Evolutionary conservation across 2,888 invertebrate genomes (phyloP).

Genomic region (Muschampia plurimacula): DNA sequence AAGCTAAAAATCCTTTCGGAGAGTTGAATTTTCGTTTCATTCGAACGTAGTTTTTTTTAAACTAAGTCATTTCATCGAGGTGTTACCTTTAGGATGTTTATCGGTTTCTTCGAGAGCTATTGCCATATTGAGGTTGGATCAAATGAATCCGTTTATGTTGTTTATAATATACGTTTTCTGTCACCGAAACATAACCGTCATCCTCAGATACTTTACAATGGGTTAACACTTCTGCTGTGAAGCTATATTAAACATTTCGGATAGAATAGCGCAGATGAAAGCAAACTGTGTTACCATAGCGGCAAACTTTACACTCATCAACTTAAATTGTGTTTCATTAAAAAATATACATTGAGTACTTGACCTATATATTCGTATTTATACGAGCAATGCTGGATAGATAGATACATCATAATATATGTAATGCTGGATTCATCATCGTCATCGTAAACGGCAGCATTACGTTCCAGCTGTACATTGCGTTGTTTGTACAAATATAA

Average conservation of each 20-base stretch:
- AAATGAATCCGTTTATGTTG: background rate
- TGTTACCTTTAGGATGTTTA: background rate
- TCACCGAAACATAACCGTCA: no score
- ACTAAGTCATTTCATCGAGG: background rate
- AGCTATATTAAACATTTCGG: no score
- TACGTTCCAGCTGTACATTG: background rate
- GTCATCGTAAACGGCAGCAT: background rate
- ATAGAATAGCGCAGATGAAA: no score
- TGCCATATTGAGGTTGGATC: background rate
- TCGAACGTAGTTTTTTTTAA: background rate
- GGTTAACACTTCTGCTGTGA: no score
- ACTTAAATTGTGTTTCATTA: no score
- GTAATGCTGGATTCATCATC: background rate
- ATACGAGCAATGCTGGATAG: no score
- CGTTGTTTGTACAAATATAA: constrained; percentile 9
- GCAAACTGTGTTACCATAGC: no score
- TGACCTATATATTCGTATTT: background rate
- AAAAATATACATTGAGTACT: no score
- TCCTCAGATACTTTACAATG: no score
- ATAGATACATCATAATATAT: background rate
- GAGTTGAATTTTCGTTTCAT: background rate
- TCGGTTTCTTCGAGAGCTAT: background rate
- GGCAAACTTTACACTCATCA: no score
- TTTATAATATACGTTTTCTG: no score
- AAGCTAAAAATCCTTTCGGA: background rate